These are phyloP conservation scores for Homarus gammarus DNA, from an alignment of 2,888 invertebrate genomes.

Conservation along the genomic window DNA sequence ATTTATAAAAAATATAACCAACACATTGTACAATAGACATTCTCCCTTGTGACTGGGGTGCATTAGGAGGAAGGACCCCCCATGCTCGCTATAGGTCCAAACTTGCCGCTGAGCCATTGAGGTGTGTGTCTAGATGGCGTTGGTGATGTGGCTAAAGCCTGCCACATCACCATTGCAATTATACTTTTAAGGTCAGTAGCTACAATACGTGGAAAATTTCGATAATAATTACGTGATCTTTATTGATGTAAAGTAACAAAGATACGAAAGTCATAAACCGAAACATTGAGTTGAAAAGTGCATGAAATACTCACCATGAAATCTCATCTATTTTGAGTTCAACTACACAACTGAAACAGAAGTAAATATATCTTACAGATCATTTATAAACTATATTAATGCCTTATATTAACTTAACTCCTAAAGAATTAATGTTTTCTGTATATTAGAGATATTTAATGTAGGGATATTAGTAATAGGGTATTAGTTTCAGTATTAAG, in stretches of 20 bases:
- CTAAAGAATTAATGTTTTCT: not conserved
- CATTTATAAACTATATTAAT: no score
- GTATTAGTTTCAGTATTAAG: no score
- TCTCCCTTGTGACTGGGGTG: no score
- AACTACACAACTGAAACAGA: slow-evolving; percentile 22
- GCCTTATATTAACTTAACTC: no score
- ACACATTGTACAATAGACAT: no score
- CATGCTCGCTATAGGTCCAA: slow-evolving; percentile 15
- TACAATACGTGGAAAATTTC: not conserved
- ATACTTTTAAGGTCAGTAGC: not conserved
- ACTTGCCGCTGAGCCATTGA: slow-evolving; percentile 35
- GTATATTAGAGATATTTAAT: not conserved
- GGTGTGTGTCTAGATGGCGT: slow-evolving; percentile 18
- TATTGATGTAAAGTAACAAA: not conserved
- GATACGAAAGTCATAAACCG: not conserved
- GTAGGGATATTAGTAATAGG: no score
- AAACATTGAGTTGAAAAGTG: no score
- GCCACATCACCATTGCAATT: slow-evolving; percentile 44
- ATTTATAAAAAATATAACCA: no score
- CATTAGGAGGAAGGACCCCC: not conserved
- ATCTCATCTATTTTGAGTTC: slow-evolving; percentile 48
- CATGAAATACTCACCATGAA: slow-evolving; percentile 7
- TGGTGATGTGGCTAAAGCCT: not conserved
- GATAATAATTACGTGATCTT: no score
- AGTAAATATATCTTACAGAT: not conserved